A percentile compares a stretch with the other conserved stretches of the same genome.
Conservation (phyloP, 2,888 invertebrate genomes). For the Phyllotreta cruciferae region DNA sequence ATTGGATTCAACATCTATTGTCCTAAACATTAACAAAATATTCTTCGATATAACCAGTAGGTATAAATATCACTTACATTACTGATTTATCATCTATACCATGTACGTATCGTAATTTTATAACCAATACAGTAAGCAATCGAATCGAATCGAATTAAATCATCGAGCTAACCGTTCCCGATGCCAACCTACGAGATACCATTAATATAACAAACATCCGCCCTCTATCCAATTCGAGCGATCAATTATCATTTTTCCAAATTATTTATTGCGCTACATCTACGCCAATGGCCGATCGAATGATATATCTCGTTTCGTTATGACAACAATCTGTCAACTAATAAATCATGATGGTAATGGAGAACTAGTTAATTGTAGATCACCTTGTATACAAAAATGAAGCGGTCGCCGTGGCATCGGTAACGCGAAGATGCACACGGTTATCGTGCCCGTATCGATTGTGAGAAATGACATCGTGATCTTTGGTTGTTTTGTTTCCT, state of each 20-base stretch:
- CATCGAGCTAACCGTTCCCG: background rate
- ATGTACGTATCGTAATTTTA: too few relatives aligned
- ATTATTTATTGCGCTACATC: slow-evolving; percentile 3
- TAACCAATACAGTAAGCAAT: too few relatives aligned
- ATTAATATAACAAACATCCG: slow-evolving; percentile 9
- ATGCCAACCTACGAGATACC: slow-evolving; percentile 6
- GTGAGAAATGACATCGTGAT: slow-evolving; percentile 57
- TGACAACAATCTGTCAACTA: slow-evolving; percentile 23
- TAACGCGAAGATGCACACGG: slow-evolving; percentile 50
- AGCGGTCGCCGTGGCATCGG: slow-evolving; percentile 35
- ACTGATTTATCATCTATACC: too few relatives aligned
- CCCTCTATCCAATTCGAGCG: background rate
- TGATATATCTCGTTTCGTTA: slow-evolving; percentile 9
- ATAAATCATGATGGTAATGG: slow-evolving; percentile 21
- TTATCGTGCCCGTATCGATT: slow-evolving; percentile 54
- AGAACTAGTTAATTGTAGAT: slow-evolving; percentile 19
- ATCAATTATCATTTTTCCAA: slow-evolving; percentile 1
- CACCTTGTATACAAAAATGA: slow-evolving; percentile 34
- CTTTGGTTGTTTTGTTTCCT: slow-evolving; percentile 53
- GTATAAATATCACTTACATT: too few relatives aligned
- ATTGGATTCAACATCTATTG: too few relatives aligned
- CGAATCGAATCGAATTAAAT: slow-evolving; percentile 1
- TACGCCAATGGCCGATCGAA: slow-evolving; percentile 12
- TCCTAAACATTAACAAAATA: too few relatives aligned
- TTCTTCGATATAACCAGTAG: too few relatives aligned